phyloP scores from a whole-genome alignment of 2,888 invertebrate species.

The Caenorhabditis panamensis region DNA sequence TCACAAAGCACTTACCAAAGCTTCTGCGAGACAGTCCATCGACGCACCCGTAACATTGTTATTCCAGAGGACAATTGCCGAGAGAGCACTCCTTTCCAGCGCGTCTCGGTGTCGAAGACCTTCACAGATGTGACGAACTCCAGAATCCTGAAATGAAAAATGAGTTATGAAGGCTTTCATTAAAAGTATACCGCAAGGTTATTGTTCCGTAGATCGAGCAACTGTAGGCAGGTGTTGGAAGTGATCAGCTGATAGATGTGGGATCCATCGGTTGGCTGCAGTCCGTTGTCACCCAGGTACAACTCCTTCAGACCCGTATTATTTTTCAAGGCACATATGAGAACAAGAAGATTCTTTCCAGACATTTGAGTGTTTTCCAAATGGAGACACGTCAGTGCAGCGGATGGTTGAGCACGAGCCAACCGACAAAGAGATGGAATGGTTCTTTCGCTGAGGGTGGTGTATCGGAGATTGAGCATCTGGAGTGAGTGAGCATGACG shows the following conservation, averaged over 20 bases:
- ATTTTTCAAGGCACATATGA: conserved; percentile 87
- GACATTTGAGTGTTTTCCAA: conserved; percentile 88
- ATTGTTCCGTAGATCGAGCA: conserved; percentile 88
- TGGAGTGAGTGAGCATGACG: conserved; percentile 87
- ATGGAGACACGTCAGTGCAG: conserved; percentile 87
- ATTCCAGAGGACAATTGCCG: conserved; percentile 90
- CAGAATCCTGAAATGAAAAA: conserved; percentile 85
- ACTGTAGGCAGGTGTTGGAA: conserved; percentile 87
- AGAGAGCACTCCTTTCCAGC: conserved; percentile 83
- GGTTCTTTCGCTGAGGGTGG: conserved; percentile 85
- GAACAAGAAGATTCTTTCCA: conserved; percentile 87
- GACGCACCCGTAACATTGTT: conserved; percentile 89
- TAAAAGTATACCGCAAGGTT: conserved; percentile 82
- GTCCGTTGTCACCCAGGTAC: conserved; percentile 89
- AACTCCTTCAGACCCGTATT: conserved; percentile 83
- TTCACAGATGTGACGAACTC: conserved; percentile 87
- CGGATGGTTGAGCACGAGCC: conserved; percentile 85
- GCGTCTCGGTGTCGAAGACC: conserved; percentile 87
- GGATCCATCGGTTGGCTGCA: conserved; percentile 87
- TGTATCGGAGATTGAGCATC: conserved; percentile 86
- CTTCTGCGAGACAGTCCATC: conserved; percentile 85
- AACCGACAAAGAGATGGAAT: conserved; percentile 83
- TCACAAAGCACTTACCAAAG: conserved; percentile 84
- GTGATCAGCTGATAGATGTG: conserved; percentile 88
- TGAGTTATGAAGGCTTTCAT: not conserved